Percentiles rank a stretch among this genome's conserved stretches.
phyloP scores from a whole-genome alignment of 2,888 invertebrate genomes.

The Hypselothyrea guttata region DNA sequence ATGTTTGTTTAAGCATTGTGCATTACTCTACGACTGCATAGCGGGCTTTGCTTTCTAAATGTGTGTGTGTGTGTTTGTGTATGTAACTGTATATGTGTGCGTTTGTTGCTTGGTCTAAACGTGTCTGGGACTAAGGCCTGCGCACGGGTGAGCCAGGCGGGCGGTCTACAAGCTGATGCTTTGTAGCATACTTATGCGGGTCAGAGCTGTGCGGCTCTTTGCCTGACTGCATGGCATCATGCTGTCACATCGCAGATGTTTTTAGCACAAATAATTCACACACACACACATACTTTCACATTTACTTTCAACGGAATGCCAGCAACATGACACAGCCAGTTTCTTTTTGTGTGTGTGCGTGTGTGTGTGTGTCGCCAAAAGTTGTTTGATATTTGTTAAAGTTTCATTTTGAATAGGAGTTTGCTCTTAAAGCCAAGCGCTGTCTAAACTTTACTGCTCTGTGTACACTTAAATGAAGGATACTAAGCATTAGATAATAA shows the following conservation, averaged over 20 bases:
- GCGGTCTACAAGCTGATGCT: slow-evolving; percentile 40
- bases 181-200: slow-evolving; percentile 72
- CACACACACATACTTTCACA: slow-evolving; percentile 19
- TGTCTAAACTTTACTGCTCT: background rate
- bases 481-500: no score
- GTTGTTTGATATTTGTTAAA: slow-evolving; percentile 63
- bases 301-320: slow-evolving; percentile 17
- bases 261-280: slow-evolving; percentile 61
- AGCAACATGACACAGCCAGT: slow-evolving; percentile 34
- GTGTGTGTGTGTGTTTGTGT: slow-evolving; percentile 9
- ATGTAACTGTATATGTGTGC: slow-evolving; percentile 17
- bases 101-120: slow-evolving; percentile 23
- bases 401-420: slow-evolving; percentile 45
- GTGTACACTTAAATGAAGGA: no score
- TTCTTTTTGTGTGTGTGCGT: slow-evolving; percentile 23
- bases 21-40: slow-evolving; percentile 36
- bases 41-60: slow-evolving; percentile 1
- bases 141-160: slow-evolving; percentile 11
- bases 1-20: slow-evolving; percentile 62
- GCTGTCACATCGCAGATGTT: slow-evolving; percentile 71
- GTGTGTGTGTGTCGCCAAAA: slow-evolving; percentile 38
- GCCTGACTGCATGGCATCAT: slow-evolving; percentile 57
- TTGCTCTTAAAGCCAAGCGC: slow-evolving; percentile 40
- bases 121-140: slow-evolving; percentile 45
- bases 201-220: slow-evolving; percentile 43